Percentiles rank a stretch among this genome's conserved stretches.
Conservation (phyloP, 2,113 vertebrate species). For the Acanthisitta chloris region DNA sequence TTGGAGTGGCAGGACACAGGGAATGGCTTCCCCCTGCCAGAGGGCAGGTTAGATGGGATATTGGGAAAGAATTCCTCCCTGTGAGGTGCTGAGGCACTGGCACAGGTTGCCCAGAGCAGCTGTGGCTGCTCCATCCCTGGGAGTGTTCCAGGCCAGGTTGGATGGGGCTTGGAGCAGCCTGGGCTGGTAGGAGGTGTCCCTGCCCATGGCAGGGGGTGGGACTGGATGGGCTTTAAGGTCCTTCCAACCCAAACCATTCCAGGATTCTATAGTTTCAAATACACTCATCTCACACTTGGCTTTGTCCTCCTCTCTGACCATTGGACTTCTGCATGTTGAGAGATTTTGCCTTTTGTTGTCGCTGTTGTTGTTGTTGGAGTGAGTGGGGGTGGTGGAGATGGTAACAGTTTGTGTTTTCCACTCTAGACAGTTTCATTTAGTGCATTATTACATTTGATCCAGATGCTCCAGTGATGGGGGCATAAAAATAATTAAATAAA, state of each 20-base stretch:
- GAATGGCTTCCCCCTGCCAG: neutral
- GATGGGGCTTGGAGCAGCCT: neutral
- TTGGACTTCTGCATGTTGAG: rapidly evolving
- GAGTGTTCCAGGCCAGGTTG: neutral
- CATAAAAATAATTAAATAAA: conserved; percentile 63
- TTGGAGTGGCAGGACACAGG: neutral
- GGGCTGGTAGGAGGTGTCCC: neutral
- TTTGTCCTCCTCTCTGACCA: neutral
- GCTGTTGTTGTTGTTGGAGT: neutral
- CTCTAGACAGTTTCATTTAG: conserved; percentile 47
- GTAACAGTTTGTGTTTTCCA: conserved; percentile 23
- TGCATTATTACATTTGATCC: conserved; percentile 54
- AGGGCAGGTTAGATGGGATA: rapidly evolving
- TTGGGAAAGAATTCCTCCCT: neutral
- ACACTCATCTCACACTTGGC: neutral
- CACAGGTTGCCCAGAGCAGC: neutral
- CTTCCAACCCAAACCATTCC: rapidly evolving
- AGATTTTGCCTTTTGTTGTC: neutral
- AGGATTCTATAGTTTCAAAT: rapidly evolving
- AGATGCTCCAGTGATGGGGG: conserved; percentile 39
- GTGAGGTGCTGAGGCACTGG: neutral
- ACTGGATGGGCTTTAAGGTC: neutral
- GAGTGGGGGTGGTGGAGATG: neutral
- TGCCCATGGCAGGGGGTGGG: neutral
- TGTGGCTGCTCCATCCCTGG: neutral